Evolutionary conservation across 2,797 vertebrate species (phyloP).

Genomic region (Orestias chungarensis): DNA sequence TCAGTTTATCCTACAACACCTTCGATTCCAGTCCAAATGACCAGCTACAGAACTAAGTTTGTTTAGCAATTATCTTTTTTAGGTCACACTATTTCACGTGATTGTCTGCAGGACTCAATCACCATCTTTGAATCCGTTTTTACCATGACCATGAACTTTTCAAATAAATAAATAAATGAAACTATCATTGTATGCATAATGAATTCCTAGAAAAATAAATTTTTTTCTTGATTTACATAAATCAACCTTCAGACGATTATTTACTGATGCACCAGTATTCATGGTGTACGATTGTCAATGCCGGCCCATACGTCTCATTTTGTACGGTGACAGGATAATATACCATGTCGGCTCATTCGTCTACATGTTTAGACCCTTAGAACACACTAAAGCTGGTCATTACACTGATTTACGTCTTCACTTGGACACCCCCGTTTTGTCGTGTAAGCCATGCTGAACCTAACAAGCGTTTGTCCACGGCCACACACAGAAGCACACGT

Average conservation of each 20-base stretch:
- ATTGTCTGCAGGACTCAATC: neutral
- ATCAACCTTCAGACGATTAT: neutral
- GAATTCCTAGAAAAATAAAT: neutral
- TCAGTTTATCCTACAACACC: neutral
- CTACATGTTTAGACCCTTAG: slow-evolving; percentile 3
- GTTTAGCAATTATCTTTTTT: too few relatives aligned
- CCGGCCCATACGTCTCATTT: neutral
- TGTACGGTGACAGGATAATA: neutral
- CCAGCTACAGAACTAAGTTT: neutral
- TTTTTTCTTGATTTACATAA: neutral
- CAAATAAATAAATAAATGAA: neutral
- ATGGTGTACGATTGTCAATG: too few relatives aligned
- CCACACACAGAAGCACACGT: slow-evolving; percentile 57
- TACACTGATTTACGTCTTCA: slow-evolving; percentile 15
- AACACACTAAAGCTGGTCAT: slow-evolving; percentile 1
- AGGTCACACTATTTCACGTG: too few relatives aligned
- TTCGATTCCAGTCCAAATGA: too few relatives aligned
- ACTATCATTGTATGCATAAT: neutral
- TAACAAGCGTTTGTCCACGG: slow-evolving; percentile 38
- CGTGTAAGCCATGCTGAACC: slow-evolving; percentile 17
- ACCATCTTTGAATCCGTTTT: neutral
- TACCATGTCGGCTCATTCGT: slow-evolving; percentile 7
- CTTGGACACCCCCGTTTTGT: slow-evolving; percentile 16
- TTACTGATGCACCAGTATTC: neutral
- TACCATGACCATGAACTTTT: neutral